A percentile compares a stretch with the other conserved stretches of the same genome.
Evolutionary conservation across 2,888 invertebrate species (phyloP).

Genomic region (Tillus elongatus): DNA sequence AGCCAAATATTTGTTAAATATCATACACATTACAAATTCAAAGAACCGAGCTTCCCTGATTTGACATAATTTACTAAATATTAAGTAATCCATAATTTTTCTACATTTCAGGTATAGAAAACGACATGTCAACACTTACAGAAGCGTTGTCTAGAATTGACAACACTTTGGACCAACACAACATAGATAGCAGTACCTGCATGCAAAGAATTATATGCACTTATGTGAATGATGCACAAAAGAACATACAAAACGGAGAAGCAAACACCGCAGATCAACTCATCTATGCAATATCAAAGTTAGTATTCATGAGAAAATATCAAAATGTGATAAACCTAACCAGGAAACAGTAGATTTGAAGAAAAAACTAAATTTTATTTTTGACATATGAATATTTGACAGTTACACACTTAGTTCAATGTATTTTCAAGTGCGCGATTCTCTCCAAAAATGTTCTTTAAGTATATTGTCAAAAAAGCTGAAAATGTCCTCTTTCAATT

Average conservation of each 20-base stretch:
- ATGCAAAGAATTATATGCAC: constrained; percentile 63
- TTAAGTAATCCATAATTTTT: too few species aligned
- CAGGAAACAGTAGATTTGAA: constrained; percentile 4
- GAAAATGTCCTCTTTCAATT: too few species aligned
- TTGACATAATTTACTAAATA: too few species aligned
- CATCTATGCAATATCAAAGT: constrained; percentile 55
- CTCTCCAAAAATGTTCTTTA: too few species aligned
- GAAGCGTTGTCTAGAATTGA: constrained; percentile 58
- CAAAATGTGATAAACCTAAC: constrained; percentile 1
- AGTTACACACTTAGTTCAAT: too few species aligned
- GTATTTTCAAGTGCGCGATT: too few species aligned
- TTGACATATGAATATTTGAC: too few species aligned
- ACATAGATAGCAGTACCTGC: constrained; percentile 63
- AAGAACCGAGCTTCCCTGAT: too few species aligned
- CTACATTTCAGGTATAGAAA: constrained; percentile 33
- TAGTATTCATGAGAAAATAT: constrained; percentile 29
- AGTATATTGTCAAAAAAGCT: too few species aligned
- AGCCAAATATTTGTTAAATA: too few species aligned
- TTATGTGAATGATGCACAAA: constrained; percentile 62
- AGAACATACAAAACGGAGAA: constrained; percentile 53
- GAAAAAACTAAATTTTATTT: too few species aligned
- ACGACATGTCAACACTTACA: constrained; percentile 47
- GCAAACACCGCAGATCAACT: constrained; percentile 56
- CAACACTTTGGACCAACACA: constrained; percentile 56
- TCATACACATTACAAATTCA: too few species aligned